Evolutionary conservation across 2,888 invertebrate genomes (phyloP), one percentile per base, ranked within the genome.

Genomic region (Scaptomyza tumidula): DNA sequence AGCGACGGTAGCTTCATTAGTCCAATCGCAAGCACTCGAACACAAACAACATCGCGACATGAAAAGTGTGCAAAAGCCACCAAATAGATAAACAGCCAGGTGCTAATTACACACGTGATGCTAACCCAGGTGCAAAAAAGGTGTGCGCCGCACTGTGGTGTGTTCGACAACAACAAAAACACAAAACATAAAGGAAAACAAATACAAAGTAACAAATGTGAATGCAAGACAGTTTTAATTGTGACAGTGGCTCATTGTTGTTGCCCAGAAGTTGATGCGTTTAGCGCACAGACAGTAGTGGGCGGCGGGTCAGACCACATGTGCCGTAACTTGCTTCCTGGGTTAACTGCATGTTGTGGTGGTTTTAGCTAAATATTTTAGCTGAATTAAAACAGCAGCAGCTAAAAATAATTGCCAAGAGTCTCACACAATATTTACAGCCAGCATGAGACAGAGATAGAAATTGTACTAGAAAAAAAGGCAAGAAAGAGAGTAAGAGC

Each of bases 361-460:
- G 75, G 75, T 63, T 68, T n/a, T n/a, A n/a, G 68, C 62, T n/a
- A 76, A 81, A 74, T 72, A 76, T 82, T 76, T 67, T 70, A 74
- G 79, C 66, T 57, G 73, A 72, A 81, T 86, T 85, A 72, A 72
- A 70, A 78, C 64, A 65, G 68, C 66, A 72, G 75, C 70, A 71
- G 79, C 83, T 70, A 72, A 85, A 78, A 72, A 78, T 85, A 85
- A 86, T 75, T 87, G 79, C 69, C 82, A 65, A 54, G 74, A 69
- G 86, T 70, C 60, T 70, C 35, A 72, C 63, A 71, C 56, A 60
- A 54, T 53, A 62, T 46, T 56, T 41, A 24, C 43, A 29, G 45
- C 31, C 14, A 46, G 55, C 35, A 24, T 35, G 24, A 13, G 31
- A 55, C 27, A 14, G 16, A 27, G 39, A 43, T 53, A 45, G 27